phyloP scores from a whole-genome alignment of 2,888 invertebrate species.

The Apotomis turbidana region DNA sequence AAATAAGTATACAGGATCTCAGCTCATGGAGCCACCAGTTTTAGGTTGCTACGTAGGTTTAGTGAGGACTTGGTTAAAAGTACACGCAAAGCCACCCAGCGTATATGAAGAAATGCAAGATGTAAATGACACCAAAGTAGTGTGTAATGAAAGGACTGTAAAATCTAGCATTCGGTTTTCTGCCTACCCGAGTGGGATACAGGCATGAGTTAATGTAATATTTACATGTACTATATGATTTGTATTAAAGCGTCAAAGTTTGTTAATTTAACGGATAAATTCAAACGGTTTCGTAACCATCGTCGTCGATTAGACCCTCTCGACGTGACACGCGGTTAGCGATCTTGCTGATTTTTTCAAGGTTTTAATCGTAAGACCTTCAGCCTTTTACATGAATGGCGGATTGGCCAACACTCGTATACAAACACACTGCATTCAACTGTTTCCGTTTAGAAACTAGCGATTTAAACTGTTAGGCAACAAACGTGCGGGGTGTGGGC shows the following conservation, averaged over 20 bases:
- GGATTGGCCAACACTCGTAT: constrained; percentile 65
- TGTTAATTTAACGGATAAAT: neutral
- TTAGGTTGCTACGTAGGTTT: too few relatives aligned
- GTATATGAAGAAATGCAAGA: too few relatives aligned
- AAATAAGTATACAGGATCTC: too few relatives aligned
- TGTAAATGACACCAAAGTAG: too few relatives aligned
- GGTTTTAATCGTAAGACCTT: constrained; percentile 65
- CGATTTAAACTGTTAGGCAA: constrained; percentile 66
- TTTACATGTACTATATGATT: too few relatives aligned
- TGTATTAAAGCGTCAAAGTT: too few relatives aligned
- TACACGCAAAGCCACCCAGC: too few relatives aligned
- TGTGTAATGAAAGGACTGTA: too few relatives aligned
- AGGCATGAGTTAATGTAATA: neutral
- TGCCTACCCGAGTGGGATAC: too few relatives aligned
- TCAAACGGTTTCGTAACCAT: constrained; percentile 10
- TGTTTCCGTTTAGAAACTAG: constrained; percentile 76
- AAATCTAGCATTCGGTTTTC: too few relatives aligned
- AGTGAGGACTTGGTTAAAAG: too few relatives aligned
- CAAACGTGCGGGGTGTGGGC: constrained; percentile 53
- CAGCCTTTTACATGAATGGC: constrained; percentile 69
- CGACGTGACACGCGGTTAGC: constrained; percentile 27
- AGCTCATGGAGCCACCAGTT: too few relatives aligned
- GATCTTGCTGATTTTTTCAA: constrained; percentile 48
- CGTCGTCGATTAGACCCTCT: constrained; percentile 21
- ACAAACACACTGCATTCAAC: constrained; percentile 60